Percentiles rank a stretch among this genome's conserved stretches.
phyloP scores from a whole-genome alignment of 2,113 vertebrate genomes.

The Calyptommatus sinebrachiatus region DNA sequence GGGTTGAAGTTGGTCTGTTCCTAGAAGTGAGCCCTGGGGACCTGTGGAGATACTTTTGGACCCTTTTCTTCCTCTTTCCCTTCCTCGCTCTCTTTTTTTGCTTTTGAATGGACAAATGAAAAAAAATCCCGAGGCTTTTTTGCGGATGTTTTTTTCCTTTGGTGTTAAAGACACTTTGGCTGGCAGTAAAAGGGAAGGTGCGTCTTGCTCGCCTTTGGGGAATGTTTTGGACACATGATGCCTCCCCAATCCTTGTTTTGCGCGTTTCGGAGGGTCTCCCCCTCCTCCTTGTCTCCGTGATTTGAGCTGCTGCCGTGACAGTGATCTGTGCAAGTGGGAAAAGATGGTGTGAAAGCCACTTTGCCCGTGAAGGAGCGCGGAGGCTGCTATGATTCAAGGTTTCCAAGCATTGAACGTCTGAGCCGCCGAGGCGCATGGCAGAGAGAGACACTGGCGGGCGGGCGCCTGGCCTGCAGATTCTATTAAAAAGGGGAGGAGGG shows the following conservation, averaged over 20 bases:
- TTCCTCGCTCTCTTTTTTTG: neutral
- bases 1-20: conserved; percentile 4
- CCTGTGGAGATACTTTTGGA: neutral
- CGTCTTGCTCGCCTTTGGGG: conserved; percentile 2
- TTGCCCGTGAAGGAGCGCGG: conserved; percentile 48
- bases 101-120: neutral
- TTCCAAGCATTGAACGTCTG: conserved; percentile 40
- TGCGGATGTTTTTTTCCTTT: neutral
- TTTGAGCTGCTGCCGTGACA: conserved; percentile 27
- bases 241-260: neutral
- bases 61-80: too few species aligned
- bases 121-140: neutral
- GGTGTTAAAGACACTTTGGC: neutral
- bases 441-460: conserved; percentile 39
- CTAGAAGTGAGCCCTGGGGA: neutral
- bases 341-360: conserved; percentile 48
- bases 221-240: neutral
- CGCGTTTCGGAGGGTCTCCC: neutral
- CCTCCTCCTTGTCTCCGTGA: too few species aligned
- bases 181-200: neutral
- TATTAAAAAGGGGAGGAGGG: conserved; percentile 48
- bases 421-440: conserved; percentile 2
- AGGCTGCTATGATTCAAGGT: conserved; percentile 41
- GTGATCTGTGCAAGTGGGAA: conserved; percentile 28
- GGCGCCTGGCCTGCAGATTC: conserved; percentile 34